phyloP scores from a whole-genome alignment of 2,113 vertebrate species.

The Nettapus auritus region DNA sequence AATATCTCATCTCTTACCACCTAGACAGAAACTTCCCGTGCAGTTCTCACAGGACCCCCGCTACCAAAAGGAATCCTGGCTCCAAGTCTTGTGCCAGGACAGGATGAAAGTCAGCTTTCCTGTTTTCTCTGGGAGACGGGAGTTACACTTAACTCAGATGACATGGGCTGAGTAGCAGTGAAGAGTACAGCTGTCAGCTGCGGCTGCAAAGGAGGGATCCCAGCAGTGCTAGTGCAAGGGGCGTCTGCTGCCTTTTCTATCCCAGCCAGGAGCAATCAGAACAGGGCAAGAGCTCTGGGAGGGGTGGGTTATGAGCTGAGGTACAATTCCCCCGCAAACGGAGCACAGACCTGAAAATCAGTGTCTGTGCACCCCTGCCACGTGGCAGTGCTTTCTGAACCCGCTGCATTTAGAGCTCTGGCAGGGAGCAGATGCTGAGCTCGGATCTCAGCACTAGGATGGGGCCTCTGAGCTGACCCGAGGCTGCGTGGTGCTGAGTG shows the following conservation, averaged over 20 bases:
- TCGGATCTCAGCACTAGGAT: not conserved
- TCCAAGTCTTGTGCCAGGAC: not conserved
- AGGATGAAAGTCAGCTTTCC: not conserved
- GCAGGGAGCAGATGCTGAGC: not conserved
- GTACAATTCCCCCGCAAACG: not conserved
- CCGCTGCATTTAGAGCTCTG: not conserved
- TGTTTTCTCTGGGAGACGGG: not conserved
- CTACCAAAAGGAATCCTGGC: not conserved
- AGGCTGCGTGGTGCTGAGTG: not conserved
- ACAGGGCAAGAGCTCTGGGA: not conserved
- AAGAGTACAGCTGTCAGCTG: not conserved
- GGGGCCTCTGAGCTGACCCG: fast-evolving
- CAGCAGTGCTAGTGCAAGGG: not conserved
- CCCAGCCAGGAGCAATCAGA: not conserved
- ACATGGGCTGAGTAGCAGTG: not conserved
- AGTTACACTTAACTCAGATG: not conserved
- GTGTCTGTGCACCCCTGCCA: not conserved
- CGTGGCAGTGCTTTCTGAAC: not conserved
- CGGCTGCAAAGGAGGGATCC: not conserved
- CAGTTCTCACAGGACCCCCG: not conserved
- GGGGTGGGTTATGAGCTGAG: not conserved
- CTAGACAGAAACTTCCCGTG: not conserved
- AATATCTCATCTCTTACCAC: not conserved
- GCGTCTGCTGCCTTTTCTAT: not conserved
- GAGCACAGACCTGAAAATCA: not conserved